Conservation (phyloP, 2,797 vertebrate genomes). For the Oreochromis mossambicus region DNA sequence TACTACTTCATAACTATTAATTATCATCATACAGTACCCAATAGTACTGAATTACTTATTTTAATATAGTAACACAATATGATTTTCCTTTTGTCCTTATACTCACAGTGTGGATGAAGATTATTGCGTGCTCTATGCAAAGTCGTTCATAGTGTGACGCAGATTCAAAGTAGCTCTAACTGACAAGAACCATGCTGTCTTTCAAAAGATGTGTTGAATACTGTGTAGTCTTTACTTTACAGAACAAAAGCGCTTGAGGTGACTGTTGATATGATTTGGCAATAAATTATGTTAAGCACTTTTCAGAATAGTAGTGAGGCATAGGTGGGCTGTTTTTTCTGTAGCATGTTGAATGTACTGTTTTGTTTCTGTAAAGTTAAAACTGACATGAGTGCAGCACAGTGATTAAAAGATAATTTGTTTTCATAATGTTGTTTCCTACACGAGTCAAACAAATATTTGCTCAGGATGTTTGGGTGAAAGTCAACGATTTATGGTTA, state of each 20-base stretch:
- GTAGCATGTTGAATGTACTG: not conserved
- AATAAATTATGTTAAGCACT: not conserved
- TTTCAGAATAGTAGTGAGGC: not conserved
- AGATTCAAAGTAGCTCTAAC: not conserved
- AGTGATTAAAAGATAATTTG: not conserved
- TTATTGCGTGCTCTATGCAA: accelerated
- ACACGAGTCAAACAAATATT: not conserved
- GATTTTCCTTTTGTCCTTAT: not conserved
- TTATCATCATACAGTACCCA: not conserved
- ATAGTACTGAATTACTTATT: not conserved
- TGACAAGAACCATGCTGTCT: not conserved
- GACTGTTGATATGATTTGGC: not conserved
- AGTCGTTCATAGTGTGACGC: accelerated
- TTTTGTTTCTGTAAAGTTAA: not conserved
- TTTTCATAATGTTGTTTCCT: not conserved
- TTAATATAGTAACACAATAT: not conserved
- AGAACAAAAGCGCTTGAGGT: not conserved
- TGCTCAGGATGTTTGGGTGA: not conserved
- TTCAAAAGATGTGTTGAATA: accelerated
- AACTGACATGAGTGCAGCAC: not conserved
- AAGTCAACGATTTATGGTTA: not conserved
- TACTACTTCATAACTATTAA: accelerated
- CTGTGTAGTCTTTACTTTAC: not conserved
- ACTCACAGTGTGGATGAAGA: not conserved
- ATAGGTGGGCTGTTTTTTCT: not conserved